These are phyloP conservation scores for Rhynchonycteris naso DNA, from an alignment of 2,797 vertebrate genomes.

Conservation along the genomic window DNA sequence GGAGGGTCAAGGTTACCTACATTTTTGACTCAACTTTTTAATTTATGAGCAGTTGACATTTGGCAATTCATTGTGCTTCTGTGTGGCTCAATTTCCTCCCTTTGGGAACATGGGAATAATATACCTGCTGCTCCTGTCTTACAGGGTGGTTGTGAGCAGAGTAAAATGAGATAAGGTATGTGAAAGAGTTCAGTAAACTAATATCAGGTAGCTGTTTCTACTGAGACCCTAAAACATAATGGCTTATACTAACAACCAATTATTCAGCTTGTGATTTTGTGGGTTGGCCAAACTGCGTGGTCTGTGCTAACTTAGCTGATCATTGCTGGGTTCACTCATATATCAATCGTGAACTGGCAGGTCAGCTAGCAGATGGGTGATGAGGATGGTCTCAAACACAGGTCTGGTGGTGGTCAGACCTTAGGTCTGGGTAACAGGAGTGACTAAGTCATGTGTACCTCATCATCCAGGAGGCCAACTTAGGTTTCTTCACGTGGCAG, in stretches of 20 bases:
- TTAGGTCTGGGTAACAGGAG: background rate
- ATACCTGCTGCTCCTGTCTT: background rate
- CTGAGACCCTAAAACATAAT: background rate
- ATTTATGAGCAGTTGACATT: background rate
- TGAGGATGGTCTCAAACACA: background rate
- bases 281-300: background rate
- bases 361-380: background rate
- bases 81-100: background rate
- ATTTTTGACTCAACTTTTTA: background rate
- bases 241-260: background rate
- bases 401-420: background rate
- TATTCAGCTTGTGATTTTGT: background rate
- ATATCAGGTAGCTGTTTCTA: background rate
- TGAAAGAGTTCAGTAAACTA: background rate
- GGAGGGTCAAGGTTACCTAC: background rate
- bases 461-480: background rate
- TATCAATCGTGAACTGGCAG: background rate
- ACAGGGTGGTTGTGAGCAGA: background rate
- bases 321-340: background rate
- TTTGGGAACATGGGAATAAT: background rate
- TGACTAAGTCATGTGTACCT: background rate
- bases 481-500: background rate
- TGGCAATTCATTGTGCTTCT: background rate
- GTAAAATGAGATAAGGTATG: background rate
- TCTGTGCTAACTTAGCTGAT: background rate